Evolutionary conservation across 1,140 invertebrate genomes (phyloP).

Genomic region (Lasioglossum baleicum): DNA sequence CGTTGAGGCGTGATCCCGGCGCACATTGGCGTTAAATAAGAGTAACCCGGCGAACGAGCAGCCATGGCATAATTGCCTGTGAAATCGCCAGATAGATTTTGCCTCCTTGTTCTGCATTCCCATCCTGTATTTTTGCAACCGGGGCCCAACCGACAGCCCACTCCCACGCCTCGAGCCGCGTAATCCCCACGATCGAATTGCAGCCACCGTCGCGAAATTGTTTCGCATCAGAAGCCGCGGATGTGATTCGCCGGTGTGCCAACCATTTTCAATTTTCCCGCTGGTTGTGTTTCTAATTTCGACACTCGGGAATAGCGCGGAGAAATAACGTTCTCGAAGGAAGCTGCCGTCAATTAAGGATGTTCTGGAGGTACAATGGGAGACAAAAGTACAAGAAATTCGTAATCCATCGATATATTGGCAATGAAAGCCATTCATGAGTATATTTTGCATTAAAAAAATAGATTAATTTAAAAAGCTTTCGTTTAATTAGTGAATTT

Average conservation of each 20-base stretch:
- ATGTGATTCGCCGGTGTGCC: slow-evolving; percentile 6
- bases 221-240: slow-evolving; percentile 21
- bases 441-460: too few relatives aligned
- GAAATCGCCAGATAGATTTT: slow-evolving; percentile 77
- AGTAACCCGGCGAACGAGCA: slow-evolving; percentile 71
- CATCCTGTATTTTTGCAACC: slow-evolving; percentile 35
- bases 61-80: slow-evolving; percentile 75
- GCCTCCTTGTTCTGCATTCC: slow-evolving; percentile 70
- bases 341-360: too few relatives aligned
- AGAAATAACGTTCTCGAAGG: too few relatives aligned
- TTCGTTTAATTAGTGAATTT: too few relatives aligned
- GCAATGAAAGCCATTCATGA: too few relatives aligned
- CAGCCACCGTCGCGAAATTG: slow-evolving; percentile 22
- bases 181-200: slow-evolving; percentile 37
- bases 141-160: background rate
- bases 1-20: slow-evolving; percentile 70
- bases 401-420: too few relatives aligned
- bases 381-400: too few relatives aligned
- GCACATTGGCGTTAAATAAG: slow-evolving; percentile 81
- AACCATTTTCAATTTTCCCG: slow-evolving; percentile 24
- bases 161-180: background rate
- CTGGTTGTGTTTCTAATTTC: slow-evolving; percentile 5
- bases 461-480: too few relatives aligned
- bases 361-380: too few relatives aligned
- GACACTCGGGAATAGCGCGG: too few relatives aligned